These are phyloP conservation scores for Ametastegia equiseti DNA, from an alignment of 2,888 invertebrate genomes.

Conservation along the genomic window DNA sequence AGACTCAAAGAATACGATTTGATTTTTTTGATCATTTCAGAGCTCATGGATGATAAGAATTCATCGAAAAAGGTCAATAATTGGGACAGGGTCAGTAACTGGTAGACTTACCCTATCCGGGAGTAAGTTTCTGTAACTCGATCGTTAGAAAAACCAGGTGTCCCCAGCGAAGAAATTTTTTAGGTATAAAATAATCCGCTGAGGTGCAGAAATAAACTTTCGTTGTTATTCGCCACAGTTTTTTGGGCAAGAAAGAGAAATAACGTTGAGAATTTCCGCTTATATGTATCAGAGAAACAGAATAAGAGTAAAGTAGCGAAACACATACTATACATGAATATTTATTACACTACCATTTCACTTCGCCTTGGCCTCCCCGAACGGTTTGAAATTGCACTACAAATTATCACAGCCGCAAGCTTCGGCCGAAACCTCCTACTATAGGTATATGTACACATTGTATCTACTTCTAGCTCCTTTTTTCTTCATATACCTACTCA, in stretches of 20 bases:
- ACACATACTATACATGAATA: neutral
- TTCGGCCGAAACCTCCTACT: neutral
- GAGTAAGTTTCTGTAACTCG: slow-evolving; percentile 18
- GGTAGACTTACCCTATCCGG: neutral
- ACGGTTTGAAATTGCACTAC: slow-evolving; percentile 26
- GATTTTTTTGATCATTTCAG: too few relatives aligned
- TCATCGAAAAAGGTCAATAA: too few relatives aligned
- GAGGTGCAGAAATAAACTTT: neutral
- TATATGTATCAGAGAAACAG: neutral
- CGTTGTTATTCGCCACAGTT: slow-evolving; percentile 24
- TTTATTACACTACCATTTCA: slow-evolving; percentile 28
- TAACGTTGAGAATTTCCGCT: neutral
- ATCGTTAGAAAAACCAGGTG: slow-evolving; percentile 46
- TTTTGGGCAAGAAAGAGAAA: neutral
- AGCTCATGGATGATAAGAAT: too few relatives aligned
- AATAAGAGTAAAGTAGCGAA: neutral
- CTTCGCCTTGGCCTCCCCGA: slow-evolving; percentile 22
- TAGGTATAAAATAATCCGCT: slow-evolving; percentile 30
- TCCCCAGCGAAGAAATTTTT: slow-evolving; percentile 36
- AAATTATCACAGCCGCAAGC: slow-evolving; percentile 14
- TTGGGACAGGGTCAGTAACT: too few relatives aligned
- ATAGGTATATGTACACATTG: neutral
- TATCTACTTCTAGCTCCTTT: neutral
- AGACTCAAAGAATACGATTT: too few relatives aligned
- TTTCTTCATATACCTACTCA: neutral